phyloP scores from a whole-genome alignment of 2,888 invertebrate species.

The Himalopsyche tibetana region DNA sequence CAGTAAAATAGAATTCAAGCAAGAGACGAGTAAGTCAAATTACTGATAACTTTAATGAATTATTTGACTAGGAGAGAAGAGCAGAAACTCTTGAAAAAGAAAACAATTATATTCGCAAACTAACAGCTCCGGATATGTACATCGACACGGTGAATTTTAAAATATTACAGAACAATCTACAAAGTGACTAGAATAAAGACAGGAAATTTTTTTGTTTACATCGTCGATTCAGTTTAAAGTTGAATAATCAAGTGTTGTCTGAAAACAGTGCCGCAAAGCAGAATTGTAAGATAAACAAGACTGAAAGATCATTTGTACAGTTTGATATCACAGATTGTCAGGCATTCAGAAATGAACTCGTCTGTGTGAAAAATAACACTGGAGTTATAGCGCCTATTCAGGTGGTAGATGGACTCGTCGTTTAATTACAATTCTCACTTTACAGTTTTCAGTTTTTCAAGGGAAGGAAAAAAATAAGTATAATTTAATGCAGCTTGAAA shows the following conservation, averaged over 20 bases:
- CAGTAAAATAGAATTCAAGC: too few relatives aligned
- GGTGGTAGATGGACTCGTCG: neutral
- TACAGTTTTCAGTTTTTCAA: too few relatives aligned
- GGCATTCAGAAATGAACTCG: neutral
- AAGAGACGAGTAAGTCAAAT: neutral
- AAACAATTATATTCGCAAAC: neutral
- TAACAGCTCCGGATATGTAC: neutral
- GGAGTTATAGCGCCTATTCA: neutral
- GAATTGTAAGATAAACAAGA: neutral
- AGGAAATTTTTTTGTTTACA: neutral
- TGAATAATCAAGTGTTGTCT: too few relatives aligned
- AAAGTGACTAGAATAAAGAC: neutral
- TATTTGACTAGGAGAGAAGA: neutral
- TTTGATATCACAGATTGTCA: constrained; percentile 37
- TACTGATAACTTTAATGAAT: neutral
- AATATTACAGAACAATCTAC: neutral
- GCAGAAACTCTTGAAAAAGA: neutral
- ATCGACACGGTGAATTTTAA: neutral
- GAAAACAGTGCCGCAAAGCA: too few relatives aligned
- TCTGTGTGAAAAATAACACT: neutral
- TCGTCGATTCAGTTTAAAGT: too few relatives aligned
- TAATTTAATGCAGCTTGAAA: too few relatives aligned
- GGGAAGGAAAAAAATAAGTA: too few relatives aligned
- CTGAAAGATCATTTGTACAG: too few relatives aligned
- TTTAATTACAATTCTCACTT: neutral